Conservation (phyloP, 2,113 vertebrate genomes). For the Campylorhamphus procurvoides region DNA sequence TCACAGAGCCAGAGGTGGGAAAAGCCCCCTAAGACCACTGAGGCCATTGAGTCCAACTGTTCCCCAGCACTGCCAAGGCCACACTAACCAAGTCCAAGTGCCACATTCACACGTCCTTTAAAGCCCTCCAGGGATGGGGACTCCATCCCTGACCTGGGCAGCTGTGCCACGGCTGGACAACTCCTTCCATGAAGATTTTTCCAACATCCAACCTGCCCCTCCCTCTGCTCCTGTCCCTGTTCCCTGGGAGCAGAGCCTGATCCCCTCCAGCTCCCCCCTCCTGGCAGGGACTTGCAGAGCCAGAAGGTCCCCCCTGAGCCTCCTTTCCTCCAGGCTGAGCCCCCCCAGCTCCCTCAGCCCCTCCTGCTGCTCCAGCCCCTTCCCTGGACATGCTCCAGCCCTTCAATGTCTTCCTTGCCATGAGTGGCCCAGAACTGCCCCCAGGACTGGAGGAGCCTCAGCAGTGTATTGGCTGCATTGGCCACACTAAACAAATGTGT, state of each 20-base stretch:
- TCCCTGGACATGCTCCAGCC: background rate
- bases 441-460: background rate
- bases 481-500: background rate
- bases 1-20: fast-evolving
- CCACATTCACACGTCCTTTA: background rate
- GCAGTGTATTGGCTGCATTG: background rate
- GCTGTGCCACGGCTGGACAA: background rate
- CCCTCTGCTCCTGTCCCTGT: background rate
- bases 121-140: background rate
- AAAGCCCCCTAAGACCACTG: background rate
- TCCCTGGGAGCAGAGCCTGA: background rate
- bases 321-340: background rate
- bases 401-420: background rate
- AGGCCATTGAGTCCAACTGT: background rate
- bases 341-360: background rate
- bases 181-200: background rate
- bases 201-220: background rate
- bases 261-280: fast-evolving
- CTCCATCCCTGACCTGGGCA: background rate
- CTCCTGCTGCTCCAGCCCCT: background rate
- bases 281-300: background rate
- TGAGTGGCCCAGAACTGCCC: background rate
- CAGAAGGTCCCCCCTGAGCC: background rate
- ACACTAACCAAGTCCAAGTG: background rate
- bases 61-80: background rate